phyloP scores from a whole-genome alignment of 2,113 vertebrate genomes.

The Anseranas semipalmata region DNA sequence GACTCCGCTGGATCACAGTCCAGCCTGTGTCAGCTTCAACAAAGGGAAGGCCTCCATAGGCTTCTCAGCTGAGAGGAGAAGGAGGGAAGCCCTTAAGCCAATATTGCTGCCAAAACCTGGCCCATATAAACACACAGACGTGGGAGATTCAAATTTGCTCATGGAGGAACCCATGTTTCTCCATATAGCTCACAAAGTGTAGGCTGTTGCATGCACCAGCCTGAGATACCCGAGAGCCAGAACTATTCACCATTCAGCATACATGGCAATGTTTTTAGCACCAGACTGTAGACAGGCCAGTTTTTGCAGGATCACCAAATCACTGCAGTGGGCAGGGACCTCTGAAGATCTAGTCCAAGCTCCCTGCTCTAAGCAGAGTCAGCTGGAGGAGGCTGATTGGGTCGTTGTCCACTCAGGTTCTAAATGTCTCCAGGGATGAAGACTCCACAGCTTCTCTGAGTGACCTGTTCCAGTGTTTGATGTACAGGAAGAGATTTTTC shows the following conservation, averaged over 20 bases:
- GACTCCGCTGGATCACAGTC: not conserved
- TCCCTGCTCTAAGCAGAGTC: not conserved
- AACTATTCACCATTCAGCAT: not conserved
- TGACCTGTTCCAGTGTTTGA: too few species aligned
- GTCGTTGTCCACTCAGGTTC: not conserved
- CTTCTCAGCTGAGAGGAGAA: not conserved
- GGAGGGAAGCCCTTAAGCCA: not conserved
- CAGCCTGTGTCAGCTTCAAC: not conserved
- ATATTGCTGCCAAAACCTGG: not conserved
- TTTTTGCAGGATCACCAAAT: not conserved
- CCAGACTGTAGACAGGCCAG: not conserved
- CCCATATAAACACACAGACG: not conserved
- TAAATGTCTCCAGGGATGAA: too few species aligned
- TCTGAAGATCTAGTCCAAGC: not conserved
- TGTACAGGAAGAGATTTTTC: not conserved
- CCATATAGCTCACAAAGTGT: rapidly evolving
- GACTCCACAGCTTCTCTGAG: too few species aligned
- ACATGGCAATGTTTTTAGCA: not conserved
- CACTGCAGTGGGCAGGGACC: not conserved
- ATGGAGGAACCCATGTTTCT: not conserved
- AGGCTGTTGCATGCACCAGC: not conserved
- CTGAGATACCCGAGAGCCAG: not conserved
- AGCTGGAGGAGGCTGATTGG: not conserved
- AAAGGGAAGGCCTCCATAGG: not conserved
- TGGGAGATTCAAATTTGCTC: not conserved